Evolutionary conservation across 2,113 vertebrate genomes (phyloP), one percentile per base, ranked within the genome.

Genomic region (Vidua chalybeata): DNA sequence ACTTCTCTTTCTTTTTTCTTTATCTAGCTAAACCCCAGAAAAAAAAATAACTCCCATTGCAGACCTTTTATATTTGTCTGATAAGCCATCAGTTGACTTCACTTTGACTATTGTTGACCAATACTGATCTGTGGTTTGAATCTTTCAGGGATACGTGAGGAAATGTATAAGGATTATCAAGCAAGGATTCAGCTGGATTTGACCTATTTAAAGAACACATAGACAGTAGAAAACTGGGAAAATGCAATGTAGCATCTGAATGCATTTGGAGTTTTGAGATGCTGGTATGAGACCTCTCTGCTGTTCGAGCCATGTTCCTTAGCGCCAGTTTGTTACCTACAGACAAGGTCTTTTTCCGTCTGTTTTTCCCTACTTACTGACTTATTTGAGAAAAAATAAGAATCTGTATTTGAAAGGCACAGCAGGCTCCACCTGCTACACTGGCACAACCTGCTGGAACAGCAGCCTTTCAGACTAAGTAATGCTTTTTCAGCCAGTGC

Each of bases 351-450:
- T 58, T 86, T 66, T 61, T 20, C 48, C 1, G 1, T 79, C 87
- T 81, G 18, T 28, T 93, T 93, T 92, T 24, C 69, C 37, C 28
- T 30, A 24, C 46, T 48, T 84, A 93, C 89, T 58, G 68, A 72
- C 72, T 92, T 89, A 39, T 39, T 84, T 26, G 8, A 6, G 27
- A 39, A 62, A 79, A 72, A 69, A 11, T 1, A 62, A 23, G 30
- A 52, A 5, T 45, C 52, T 37, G 45, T 55, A 46, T 64, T 58
- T 93, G 79, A 90, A 93, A 90, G 83, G 24, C 56, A 62, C 86
- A 92, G 83, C 77, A 78, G 89, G 94, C 58, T 89, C 31, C 92
- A 94, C 93, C 87, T 94, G 89, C 89, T 91, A 54, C 61, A 52
- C 72, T 80, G 94, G 93, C 92, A 86, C 56, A 88, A 61, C 73